These are phyloP conservation scores for Aethina tumida DNA, from an alignment of 1,140 invertebrate genomes.

Conservation along the genomic window DNA sequence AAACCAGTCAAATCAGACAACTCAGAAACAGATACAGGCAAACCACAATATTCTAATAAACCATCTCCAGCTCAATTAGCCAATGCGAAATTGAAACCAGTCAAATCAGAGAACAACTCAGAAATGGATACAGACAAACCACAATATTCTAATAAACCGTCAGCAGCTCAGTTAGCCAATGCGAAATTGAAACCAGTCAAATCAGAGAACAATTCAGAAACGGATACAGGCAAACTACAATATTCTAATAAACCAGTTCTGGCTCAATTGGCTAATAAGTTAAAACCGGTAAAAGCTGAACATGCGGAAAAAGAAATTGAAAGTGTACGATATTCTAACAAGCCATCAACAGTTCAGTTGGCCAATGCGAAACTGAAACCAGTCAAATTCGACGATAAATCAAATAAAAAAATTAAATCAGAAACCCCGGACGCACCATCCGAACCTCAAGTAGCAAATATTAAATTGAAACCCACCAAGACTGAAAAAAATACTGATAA, in stretches of 20 bases:
- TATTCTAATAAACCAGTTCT: too few species aligned
- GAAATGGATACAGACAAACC: neutral
- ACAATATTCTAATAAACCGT: neutral
- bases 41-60: too few species aligned
- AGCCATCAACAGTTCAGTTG: neutral
- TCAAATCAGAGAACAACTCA: too few species aligned
- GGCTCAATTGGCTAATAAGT: too few species aligned
- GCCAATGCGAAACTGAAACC: neutral
- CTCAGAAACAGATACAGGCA: too few species aligned
- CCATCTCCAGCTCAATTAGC: too few species aligned
- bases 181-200: neutral
- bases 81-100: too few species aligned
- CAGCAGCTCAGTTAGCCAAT: neutral
- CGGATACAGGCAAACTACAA: neutral
- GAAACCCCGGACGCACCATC: constrained; percentile 5
- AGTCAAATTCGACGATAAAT: constrained; percentile 4
- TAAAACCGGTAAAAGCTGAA: constrained; percentile 1
- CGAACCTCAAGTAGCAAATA: constrained; percentile 4
- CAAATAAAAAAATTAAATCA: constrained; percentile 3
- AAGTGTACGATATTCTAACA: neutral
- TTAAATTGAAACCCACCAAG: neutral
- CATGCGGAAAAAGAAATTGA: constrained; percentile 1
- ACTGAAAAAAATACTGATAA: too few species aligned
- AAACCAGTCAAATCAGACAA: too few species aligned
- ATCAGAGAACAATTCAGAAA: neutral